Evolutionary conservation across 2,888 invertebrate genomes (phyloP).

Genomic region (Drosophila subquinaria): DNA sequence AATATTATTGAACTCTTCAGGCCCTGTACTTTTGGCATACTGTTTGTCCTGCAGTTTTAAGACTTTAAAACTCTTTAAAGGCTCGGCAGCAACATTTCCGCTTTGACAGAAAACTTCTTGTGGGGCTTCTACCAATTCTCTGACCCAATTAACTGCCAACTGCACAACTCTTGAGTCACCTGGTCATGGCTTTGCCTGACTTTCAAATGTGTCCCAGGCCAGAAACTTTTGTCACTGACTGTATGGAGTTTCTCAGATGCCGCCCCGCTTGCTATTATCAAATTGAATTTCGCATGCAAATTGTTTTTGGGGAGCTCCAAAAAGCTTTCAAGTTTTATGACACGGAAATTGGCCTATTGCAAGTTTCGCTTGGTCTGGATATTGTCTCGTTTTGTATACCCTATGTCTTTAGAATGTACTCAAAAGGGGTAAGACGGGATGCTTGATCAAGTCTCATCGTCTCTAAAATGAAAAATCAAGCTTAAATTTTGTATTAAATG

Average conservation of each 20-base stretch:
- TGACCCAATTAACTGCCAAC: conserved; percentile 72
- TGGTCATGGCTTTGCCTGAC: conserved; percentile 40
- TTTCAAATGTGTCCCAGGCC: conserved; percentile 50
- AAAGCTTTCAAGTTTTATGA: conserved; percentile 83
- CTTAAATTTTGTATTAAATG: neutral
- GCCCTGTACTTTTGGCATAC: neutral
- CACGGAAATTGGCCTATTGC: conserved; percentile 80
- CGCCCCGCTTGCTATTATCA: conserved; percentile 64
- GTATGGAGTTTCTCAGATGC: conserved; percentile 35
- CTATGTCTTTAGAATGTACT: neutral
- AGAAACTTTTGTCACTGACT: conserved; percentile 42
- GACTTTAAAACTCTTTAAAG: conserved; percentile 35
- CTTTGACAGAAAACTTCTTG: conserved; percentile 27
- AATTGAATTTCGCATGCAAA: conserved; percentile 78
- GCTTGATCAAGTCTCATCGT: neutral
- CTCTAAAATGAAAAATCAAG: neutral
- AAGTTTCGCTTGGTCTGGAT: conserved; percentile 59
- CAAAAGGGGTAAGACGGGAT: neutral
- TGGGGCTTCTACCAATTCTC: conserved; percentile 27
- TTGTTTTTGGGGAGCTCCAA: conserved; percentile 69
- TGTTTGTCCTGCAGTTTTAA: conserved; percentile 22
- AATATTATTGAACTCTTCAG: conserved; percentile 73
- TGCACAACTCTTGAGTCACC: conserved; percentile 36
- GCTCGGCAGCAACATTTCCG: conserved; percentile 36
- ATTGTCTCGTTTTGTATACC: conserved; percentile 32